Conservation (phyloP, 2,888 invertebrate species). For the Linnaemya tessellans region DNA sequence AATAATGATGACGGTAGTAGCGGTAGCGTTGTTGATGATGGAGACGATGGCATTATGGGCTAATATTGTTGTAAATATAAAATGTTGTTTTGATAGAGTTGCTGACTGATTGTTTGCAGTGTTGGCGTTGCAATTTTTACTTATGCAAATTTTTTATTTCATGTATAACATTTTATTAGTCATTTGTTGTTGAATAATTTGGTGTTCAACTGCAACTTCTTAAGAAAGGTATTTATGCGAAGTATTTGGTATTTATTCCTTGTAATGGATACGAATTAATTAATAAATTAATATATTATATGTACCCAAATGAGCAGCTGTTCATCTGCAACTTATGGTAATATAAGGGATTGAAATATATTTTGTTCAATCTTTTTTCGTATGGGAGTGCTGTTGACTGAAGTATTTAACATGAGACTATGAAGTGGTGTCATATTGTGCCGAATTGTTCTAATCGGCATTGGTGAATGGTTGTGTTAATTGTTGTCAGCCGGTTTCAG, state of each 20-base stretch:
- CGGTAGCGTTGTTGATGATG: slow-evolving; percentile 8
- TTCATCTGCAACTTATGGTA: too few species aligned
- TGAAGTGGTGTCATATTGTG: too few species aligned
- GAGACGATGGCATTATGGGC: slow-evolving; percentile 1
- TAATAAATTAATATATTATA: too few species aligned
- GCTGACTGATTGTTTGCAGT: slow-evolving; percentile 56
- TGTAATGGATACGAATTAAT: too few species aligned
- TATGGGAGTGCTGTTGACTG: too few species aligned
- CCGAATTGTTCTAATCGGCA: too few species aligned
- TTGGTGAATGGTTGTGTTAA: too few species aligned
- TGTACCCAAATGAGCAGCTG: too few species aligned
- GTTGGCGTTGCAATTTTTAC: slow-evolving; percentile 67
- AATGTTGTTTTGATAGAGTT: slow-evolving; percentile 34
- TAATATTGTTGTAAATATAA: slow-evolving; percentile 35
- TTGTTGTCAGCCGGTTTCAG: too few species aligned
- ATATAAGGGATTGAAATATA: too few species aligned
- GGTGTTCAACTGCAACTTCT: slow-evolving; percentile 1
- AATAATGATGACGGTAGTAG: slow-evolving; percentile 14
- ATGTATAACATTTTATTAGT: neutral
- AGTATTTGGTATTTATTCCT: neutral
- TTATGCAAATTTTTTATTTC: slow-evolving; percentile 54
- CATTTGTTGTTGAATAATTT: slow-evolving; percentile 3
- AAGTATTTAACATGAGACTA: too few species aligned
- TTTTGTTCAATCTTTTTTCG: too few species aligned
- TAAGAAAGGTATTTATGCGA: neutral